phyloP scores from a whole-genome alignment of 2,113 vertebrate genomes.

The Calidris pugnax region DNA sequence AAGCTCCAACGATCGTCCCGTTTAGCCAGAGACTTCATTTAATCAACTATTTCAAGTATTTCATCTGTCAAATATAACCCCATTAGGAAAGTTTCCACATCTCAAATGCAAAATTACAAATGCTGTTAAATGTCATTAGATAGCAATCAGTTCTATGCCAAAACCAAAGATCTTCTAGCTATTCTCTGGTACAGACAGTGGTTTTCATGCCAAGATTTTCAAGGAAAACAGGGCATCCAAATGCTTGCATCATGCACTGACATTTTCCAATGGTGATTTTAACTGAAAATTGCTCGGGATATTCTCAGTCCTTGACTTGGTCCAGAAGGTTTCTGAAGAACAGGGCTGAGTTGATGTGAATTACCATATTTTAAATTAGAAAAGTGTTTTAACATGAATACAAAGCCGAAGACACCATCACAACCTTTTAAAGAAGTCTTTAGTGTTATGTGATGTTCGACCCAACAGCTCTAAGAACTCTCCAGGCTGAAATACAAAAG shows the following conservation, averaged over 20 bases:
- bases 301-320: neutral
- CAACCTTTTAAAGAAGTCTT: neutral
- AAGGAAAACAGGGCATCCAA: constrained; percentile 34
- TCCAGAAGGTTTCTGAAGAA: neutral
- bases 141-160: neutral
- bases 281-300: neutral
- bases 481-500: neutral
- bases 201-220: constrained; percentile 33
- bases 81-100: neutral
- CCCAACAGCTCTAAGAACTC: neutral
- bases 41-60: neutral
- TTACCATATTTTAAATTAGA: neutral
- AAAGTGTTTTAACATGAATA: neutral
- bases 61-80: neutral
- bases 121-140: constrained; percentile 46
- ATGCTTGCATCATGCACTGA: neutral
- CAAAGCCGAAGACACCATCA: neutral
- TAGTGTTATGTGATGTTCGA: rapidly evolving
- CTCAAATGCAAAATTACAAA: constrained; percentile 7
- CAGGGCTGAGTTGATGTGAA: neutral
- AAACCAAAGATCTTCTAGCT: neutral
- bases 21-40: neutral
- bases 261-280: constrained; percentile 1
- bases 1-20: neutral
- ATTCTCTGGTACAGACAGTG: neutral